These are phyloP conservation scores for Etheostoma spectabile DNA, from an alignment of 2,113 vertebrate species.

Conservation along the genomic window DNA sequence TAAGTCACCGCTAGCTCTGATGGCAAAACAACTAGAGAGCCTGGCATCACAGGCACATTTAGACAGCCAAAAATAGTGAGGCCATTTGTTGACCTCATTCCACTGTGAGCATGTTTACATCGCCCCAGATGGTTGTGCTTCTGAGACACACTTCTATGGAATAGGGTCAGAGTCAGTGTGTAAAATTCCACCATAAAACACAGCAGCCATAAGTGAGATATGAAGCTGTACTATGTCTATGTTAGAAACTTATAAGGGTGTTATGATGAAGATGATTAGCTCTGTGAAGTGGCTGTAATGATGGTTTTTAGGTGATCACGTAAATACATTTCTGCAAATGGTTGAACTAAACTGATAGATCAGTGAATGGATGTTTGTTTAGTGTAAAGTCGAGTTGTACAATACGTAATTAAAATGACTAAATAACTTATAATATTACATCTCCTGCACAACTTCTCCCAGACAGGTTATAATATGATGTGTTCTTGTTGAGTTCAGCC, in stretches of 20 bases:
- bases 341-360: not conserved
- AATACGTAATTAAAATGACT: not conserved
- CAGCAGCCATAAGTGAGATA: not conserved
- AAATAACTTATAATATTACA: not conserved
- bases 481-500: constrained; percentile 1
- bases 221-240: constrained; percentile 5
- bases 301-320: not conserved
- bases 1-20: not conserved
- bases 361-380: not conserved
- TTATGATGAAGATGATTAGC: not conserved
- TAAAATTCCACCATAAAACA: no score
- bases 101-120: constrained; percentile 35
- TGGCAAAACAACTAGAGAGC: constrained; percentile 18
- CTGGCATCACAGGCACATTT: not conserved
- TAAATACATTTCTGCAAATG: not conserved
- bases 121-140: not conserved
- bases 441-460: not conserved
- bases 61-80: constrained; percentile 56
- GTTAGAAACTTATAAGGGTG: not conserved
- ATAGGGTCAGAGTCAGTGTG: not conserved
- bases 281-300: not conserved
- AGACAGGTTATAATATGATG: not conserved
- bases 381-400: not conserved
- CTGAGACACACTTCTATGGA: not conserved
- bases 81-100: constrained; percentile 42